Percentiles rank a stretch among this genome's conserved stretches.
These are phyloP conservation scores for Vollenhovia emeryi DNA, from an alignment of 1,140 invertebrate genomes.

Conservation along the genomic window DNA sequence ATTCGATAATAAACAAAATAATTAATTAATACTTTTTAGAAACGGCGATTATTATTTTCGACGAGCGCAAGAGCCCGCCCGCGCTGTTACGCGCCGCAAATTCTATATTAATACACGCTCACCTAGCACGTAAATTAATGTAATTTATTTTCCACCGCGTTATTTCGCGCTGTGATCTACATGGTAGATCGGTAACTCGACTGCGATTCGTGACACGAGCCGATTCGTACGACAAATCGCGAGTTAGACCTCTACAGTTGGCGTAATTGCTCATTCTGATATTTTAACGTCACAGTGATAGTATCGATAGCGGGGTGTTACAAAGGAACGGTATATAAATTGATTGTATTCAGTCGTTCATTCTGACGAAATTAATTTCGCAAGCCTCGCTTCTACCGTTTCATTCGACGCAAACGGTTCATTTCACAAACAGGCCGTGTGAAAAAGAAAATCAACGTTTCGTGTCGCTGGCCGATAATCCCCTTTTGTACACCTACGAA, in stretches of 20 bases:
- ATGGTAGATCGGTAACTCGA: not conserved
- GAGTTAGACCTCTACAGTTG: not conserved
- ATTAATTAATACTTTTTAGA: conserved; percentile 20
- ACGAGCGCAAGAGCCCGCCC: not conserved
- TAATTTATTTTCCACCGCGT: not conserved
- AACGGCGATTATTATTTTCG: not conserved
- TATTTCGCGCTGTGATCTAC: not conserved
- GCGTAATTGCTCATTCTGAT: not conserved
- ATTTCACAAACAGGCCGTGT: not conserved
- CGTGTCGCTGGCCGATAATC: not conserved
- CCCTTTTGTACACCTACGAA: not conserved
- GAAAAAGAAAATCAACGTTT: not conserved
- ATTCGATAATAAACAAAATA: conserved; percentile 37
- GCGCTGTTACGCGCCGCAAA: not conserved
- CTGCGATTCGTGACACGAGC: not conserved
- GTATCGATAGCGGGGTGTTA: not conserved
- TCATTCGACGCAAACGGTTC: not conserved
- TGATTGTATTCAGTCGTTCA: not conserved
- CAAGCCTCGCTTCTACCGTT: not conserved
- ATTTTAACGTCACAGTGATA: not conserved
- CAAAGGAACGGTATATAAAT: not conserved
- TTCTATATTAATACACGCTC: not conserved
- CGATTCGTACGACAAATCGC: conserved; percentile 16
- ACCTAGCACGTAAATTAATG: not conserved
- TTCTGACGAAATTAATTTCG: not conserved